Evolutionary conservation across 2,888 invertebrate genomes (phyloP), one percentile per base, ranked within the genome.

Genomic region (Oligia latruncula): DNA sequence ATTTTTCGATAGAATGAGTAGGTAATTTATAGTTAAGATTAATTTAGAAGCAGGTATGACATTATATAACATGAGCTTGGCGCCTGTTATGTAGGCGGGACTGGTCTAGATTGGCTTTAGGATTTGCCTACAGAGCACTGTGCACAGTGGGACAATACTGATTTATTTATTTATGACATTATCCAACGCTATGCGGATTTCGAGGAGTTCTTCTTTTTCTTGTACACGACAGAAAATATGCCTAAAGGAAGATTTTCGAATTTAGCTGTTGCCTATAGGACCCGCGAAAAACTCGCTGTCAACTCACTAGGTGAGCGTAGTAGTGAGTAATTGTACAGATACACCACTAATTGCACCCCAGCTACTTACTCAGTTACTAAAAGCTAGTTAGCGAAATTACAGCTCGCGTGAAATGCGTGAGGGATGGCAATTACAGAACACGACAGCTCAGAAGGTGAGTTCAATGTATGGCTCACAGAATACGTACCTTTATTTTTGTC

Each of bases 371-470:
- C 8, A 49, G n/a, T 66, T 49, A 66, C 62, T 52, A 64, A 40
- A 49, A 68, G 67, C 62, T 55, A 71, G 23, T 64, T 58, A 72
- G 49, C 49, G 8, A 71, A 73, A 73, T 73, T 73, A 81, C 40
- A 58, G 49, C 40, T 74, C 49, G 2, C 64, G 52, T 35, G 23
- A 40, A 43, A 71, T 11, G 35, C 35, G 43, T 29, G 23, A 29
- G 15, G 60, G 13, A 23, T 43, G 9, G 9, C 9, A 29, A 9
- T 43, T 5, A 20, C n/a, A n/a, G 20, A 15, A 43, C 9, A 55
- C 4, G 0, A 20, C 13, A 15, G 20, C 3, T 71, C 20, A n/a
- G 35, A 73, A 49, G 23, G 40, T 8, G 49, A 52, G 35, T 70
- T 66, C 13, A 49, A 20, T 15, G 52, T 68, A 29, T 11, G 46